phyloP scores from a whole-genome alignment of 2,888 invertebrate genomes.

The Fabriciana adippe region DNA sequence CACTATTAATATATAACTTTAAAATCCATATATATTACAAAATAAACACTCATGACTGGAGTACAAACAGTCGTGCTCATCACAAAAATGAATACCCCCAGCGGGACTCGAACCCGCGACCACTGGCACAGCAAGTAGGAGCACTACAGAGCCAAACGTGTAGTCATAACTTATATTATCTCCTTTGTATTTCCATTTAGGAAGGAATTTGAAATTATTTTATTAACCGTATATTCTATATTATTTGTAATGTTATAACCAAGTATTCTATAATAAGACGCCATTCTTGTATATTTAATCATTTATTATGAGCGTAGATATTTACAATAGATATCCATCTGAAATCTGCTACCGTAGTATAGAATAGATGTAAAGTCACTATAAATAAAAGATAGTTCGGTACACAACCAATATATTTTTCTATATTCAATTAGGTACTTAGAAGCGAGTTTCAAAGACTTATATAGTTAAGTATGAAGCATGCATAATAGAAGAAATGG shows the following conservation, averaged over 20 bases:
- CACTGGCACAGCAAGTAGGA: too few relatives aligned
- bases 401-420: conserved; percentile 64
- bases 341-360: conserved; percentile 62
- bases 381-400: conserved; percentile 55
- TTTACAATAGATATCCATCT: conserved; percentile 65
- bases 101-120: too few relatives aligned
- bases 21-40: too few relatives aligned
- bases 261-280: conserved; percentile 31
- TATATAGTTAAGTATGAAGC: conserved; percentile 39
- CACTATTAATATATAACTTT: too few relatives aligned
- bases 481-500: conserved; percentile 31
- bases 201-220: too few relatives aligned
- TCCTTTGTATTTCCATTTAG: too few relatives aligned
- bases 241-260: neutral
- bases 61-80: too few relatives aligned
- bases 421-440: conserved; percentile 43
- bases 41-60: too few relatives aligned
- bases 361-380: conserved; percentile 54
- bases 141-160: too few relatives aligned
- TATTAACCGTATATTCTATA: too few relatives aligned
- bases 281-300: conserved; percentile 42
- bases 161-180: too few relatives aligned
- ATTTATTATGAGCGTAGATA: conserved; percentile 65
- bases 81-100: too few relatives aligned
- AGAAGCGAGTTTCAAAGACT: conserved; percentile 45